Evolutionary conservation across 2,113 vertebrate genomes (phyloP), one percentile per base, ranked within the genome.

Genomic region (Gyps fulvus): DNA sequence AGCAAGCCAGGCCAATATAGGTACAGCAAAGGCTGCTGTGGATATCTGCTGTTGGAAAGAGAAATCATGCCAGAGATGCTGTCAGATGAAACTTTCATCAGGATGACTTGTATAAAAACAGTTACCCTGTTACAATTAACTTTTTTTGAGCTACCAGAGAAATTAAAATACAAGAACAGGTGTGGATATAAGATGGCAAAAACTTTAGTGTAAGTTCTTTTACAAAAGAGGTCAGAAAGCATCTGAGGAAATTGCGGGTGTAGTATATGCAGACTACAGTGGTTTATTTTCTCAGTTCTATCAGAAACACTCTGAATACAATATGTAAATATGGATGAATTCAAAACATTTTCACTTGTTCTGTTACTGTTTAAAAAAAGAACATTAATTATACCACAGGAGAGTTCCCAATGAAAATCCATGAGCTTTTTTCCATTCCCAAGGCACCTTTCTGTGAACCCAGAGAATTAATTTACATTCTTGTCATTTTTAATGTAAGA

Each of bases 381-480:
- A 73, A 78, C 42, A 74, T 74, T 94, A 97, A 97, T 97, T 95
- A 94, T 52, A 93, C 92, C 95, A 92, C 86, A 83, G 47, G 90
- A 91, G 89, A 95, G 31, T 79, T 96, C 36, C 40, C 72, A 91
- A 8, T 76, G 83, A 95, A 95, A 95, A 90, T 81, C 88, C 43
- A 81, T 32, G 26, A 87, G 55, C 42, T 52, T 73, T 91, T 82
- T 86, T 83, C 59, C 22, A 94, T 15, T 97, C 90, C 83, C 96
- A 83, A 89, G 72, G 21, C 22, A 63, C 36, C 52, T n/a, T 86
- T 81, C 71, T 59, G 31, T 29, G 47, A 87, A 90, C 86, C 13
- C 45, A 92, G 55, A 86, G n/a, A 95, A 93, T 69, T 70, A 38
- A 90, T 95, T 90, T 70, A 96, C 59, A 92, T 92, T 82, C 77